Evolutionary conservation across 2,797 vertebrate genomes (phyloP).

Genomic region (Protosalanx chinensis): DNA sequence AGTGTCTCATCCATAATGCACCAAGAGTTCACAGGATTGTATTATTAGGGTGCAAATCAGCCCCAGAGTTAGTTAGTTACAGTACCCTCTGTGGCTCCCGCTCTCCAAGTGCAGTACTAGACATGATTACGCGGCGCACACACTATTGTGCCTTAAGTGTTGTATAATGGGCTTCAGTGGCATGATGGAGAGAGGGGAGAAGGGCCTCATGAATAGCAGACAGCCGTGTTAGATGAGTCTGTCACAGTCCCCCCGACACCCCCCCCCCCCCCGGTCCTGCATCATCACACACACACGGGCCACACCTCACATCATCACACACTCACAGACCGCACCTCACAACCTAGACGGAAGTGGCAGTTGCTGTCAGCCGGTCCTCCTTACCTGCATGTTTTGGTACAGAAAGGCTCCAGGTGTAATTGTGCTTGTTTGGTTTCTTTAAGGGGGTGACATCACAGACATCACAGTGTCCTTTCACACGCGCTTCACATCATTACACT

Average conservation of each 20-base stretch:
- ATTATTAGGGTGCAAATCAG: neutral
- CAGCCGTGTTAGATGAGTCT: conserved; percentile 51
- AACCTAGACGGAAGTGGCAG: neutral
- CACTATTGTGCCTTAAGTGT: conserved; percentile 42
- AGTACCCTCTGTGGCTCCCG: neutral
- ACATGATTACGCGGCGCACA: conserved; percentile 21
- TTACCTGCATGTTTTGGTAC: too few species aligned
- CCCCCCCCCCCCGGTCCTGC: conserved; percentile 22
- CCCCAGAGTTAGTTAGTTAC: neutral
- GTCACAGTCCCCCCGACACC: neutral
- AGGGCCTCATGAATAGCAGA: conserved; percentile 55
- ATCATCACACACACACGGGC: conserved; percentile 3
- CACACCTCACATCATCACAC: neutral
- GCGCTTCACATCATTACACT: too few species aligned
- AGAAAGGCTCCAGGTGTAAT: too few species aligned
- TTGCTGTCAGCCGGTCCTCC: too few species aligned
- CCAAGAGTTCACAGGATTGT: neutral
- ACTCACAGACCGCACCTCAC: too few species aligned
- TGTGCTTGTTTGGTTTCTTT: too few species aligned
- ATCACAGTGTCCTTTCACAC: too few species aligned
- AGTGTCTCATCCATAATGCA: neutral
- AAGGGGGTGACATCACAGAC: too few species aligned
- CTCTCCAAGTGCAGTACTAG: conserved; percentile 39
- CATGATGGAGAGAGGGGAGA: conserved; percentile 52
- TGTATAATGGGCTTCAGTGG: conserved; percentile 48